Conservation (phyloP, 2,797 vertebrate genomes). For the Paguma larvata region DNA sequence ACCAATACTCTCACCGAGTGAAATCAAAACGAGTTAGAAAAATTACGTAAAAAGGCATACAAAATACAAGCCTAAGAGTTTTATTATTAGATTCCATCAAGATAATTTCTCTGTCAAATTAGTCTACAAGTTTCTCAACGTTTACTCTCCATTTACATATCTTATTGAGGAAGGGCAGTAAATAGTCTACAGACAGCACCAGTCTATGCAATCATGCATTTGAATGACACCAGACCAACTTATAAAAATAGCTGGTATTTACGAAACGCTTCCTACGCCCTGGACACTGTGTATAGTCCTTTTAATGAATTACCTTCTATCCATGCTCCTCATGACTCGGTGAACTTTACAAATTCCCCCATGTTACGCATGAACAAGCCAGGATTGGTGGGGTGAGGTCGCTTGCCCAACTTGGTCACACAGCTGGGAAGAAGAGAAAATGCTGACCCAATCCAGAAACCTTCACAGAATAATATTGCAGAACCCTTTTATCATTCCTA, state of each 20-base stretch:
- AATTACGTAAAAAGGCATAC: not conserved
- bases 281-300: not conserved
- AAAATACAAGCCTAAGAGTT: constrained; percentile 2
- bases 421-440: not conserved
- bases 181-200: not conserved
- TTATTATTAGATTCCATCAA: constrained; percentile 41
- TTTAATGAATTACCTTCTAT: not conserved
- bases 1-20: not conserved
- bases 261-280: not conserved
- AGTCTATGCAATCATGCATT: not conserved
- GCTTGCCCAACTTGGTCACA: constrained; percentile 54
- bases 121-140: constrained; percentile 23
- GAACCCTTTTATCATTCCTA: not conserved
- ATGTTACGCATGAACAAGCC: not conserved
- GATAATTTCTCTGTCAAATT: constrained; percentile 25
- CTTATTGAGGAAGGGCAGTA: not conserved
- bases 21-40: constrained; percentile 49
- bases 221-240: not conserved
- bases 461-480: not conserved
- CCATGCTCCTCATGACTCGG: not conserved
- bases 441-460: not conserved
- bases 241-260: not conserved
- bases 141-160: constrained; percentile 15
- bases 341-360: not conserved
- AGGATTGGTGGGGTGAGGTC: constrained; percentile 61